These are phyloP conservation scores for Epinotia bilunana DNA, from an alignment of 2,888 invertebrate species.

Conservation along the genomic window DNA sequence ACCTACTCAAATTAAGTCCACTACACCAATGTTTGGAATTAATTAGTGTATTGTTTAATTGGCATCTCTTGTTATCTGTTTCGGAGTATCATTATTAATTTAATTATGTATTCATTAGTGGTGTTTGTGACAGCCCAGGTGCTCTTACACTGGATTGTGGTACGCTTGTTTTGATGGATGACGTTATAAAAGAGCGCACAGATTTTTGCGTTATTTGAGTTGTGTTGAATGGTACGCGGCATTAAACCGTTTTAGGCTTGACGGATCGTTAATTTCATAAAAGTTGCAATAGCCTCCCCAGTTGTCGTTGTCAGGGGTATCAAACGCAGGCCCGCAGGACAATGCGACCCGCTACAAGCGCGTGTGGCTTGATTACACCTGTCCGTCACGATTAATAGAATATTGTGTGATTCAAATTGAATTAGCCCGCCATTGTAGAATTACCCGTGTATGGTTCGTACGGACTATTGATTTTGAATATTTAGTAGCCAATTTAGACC, in stretches of 20 bases:
- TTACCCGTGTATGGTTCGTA: slow-evolving; percentile 74
- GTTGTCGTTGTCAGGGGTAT: slow-evolving; percentile 55
- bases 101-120: slow-evolving; percentile 84
- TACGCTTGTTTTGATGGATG: slow-evolving; percentile 38
- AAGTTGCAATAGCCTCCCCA: slow-evolving; percentile 44
- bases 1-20: slow-evolving; percentile 82
- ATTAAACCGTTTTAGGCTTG: slow-evolving; percentile 39
- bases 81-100: slow-evolving; percentile 83
- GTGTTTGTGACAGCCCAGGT: slow-evolving; percentile 75
- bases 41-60: slow-evolving; percentile 85
- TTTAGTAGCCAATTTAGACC: slow-evolving; percentile 79
- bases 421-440: slow-evolving; percentile 78
- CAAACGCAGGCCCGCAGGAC: slow-evolving; percentile 57
- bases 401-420: slow-evolving; percentile 82
- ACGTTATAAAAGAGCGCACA: slow-evolving; percentile 17
- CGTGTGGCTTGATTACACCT: slow-evolving; percentile 79
- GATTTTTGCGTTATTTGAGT: neutral
- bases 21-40: slow-evolving; percentile 84
- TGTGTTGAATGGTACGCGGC: slow-evolving; percentile 14
- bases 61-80: slow-evolving; percentile 85
- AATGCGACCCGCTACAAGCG: slow-evolving; percentile 58
- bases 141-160: slow-evolving; percentile 57
- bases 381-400: slow-evolving; percentile 83
- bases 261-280: slow-evolving; percentile 47
- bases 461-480: slow-evolving; percentile 78